These are phyloP conservation scores for Drosophila pandora DNA, from an alignment of 1,140 invertebrate genomes.

Conservation along the genomic window DNA sequence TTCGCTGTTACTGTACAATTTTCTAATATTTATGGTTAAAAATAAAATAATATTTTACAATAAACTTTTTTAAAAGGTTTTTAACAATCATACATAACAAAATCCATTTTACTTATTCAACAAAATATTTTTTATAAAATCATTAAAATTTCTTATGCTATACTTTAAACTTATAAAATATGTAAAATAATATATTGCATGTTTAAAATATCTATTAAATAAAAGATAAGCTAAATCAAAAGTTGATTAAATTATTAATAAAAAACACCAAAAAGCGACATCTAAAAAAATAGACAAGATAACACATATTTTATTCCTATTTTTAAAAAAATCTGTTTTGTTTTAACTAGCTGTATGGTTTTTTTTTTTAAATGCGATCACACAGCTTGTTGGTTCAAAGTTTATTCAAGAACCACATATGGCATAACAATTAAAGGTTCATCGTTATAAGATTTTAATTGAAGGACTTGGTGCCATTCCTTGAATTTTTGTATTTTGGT, in stretches of 20 bases:
- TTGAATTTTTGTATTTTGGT: conserved; percentile 85
- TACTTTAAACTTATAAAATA: too few relatives aligned
- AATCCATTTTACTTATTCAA: too few relatives aligned
- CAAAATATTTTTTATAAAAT: too few relatives aligned
- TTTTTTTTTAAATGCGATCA: conserved; percentile 30
- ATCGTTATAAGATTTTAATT: conserved; percentile 88
- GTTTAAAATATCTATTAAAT: too few relatives aligned
- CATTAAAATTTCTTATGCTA: too few relatives aligned
- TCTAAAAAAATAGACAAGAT: neutral
- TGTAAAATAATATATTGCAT: too few relatives aligned
- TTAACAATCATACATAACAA: too few relatives aligned
- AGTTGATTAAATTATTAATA: neutral
- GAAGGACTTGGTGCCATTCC: conserved; percentile 92
- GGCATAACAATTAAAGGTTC: conserved; percentile 93
- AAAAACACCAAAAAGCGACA: neutral
- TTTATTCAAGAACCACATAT: conserved; percentile 94
- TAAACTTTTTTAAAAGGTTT: too few relatives aligned
- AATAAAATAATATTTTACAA: too few relatives aligned
- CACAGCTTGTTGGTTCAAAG: conserved; percentile 6
- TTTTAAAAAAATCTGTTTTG: neutral
- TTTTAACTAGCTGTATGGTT: neutral
- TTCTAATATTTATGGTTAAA: too few relatives aligned
- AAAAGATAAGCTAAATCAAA: too few relatives aligned
- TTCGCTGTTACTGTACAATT: too few relatives aligned
- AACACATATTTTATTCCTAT: neutral